These are phyloP conservation scores for Spodoptera frugiperda DNA, from an alignment of 1,140 invertebrate genomes.

Conservation along the genomic window DNA sequence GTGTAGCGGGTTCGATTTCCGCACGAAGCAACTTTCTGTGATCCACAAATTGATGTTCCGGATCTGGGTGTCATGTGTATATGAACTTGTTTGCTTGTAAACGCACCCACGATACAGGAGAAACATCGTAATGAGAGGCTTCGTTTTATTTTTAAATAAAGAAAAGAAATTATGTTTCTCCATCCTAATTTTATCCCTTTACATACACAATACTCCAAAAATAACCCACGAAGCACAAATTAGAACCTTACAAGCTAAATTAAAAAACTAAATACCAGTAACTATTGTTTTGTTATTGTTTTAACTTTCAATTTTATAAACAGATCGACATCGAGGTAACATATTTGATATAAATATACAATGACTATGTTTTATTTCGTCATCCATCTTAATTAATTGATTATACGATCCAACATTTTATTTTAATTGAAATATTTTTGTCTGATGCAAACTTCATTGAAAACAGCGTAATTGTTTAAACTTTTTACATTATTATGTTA, in stretches of 20 bases:
- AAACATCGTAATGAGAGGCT: no score
- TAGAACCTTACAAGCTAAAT: neutral
- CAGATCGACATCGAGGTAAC: conserved; percentile 6
- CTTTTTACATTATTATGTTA: no score
- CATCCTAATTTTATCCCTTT: no score
- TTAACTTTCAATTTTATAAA: neutral
- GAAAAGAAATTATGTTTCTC: no score
- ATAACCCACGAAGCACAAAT: neutral
- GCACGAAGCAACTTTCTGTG: no score
- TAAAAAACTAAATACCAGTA: neutral
- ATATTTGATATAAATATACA: neutral
- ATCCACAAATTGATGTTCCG: no score
- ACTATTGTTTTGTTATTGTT: conserved; percentile 4
- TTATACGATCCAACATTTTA: conserved; percentile 3
- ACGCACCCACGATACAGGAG: no score
- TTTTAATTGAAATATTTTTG: neutral
- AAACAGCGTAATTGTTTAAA: neutral
- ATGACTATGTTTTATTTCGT: neutral
- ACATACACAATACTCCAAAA: no score
- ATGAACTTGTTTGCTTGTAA: no score
- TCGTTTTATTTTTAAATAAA: no score
- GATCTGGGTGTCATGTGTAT: no score
- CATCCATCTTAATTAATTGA: conserved; percentile 6
- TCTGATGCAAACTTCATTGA: conserved; percentile 2
- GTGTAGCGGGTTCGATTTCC: no score